phyloP scores from a whole-genome alignment of 1,140 invertebrate genomes.

The Microplitis mediator region DNA sequence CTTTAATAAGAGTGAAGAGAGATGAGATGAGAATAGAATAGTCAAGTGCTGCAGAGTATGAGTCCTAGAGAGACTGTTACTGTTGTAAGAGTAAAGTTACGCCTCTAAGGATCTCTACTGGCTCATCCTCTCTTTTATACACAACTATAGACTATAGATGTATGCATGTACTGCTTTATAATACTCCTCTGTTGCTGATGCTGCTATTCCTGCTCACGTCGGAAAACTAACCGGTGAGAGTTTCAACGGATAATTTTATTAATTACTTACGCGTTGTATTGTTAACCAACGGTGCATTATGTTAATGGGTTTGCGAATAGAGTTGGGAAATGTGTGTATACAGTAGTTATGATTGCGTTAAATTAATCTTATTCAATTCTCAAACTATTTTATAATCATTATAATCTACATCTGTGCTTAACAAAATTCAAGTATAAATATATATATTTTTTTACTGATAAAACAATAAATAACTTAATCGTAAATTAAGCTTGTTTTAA shows the following conservation, averaged over 20 bases:
- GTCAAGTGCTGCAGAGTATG: too few relatives aligned
- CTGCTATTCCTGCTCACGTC: not conserved
- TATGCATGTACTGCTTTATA: too few relatives aligned
- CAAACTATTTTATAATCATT: too few relatives aligned
- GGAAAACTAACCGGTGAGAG: slow-evolving; percentile 34
- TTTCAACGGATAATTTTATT: slow-evolving; percentile 40
- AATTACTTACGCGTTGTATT: slow-evolving; percentile 39
- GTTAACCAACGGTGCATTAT: slow-evolving; percentile 39
- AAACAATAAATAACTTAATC: too few relatives aligned
- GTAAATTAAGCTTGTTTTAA: too few relatives aligned
- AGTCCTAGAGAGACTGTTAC: too few relatives aligned
- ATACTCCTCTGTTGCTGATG: not conserved
- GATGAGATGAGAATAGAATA: too few relatives aligned
- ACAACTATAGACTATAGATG: not conserved
- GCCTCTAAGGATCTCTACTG: not conserved
- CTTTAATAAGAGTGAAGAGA: too few relatives aligned
- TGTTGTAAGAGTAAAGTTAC: not conserved
- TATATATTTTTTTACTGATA: too few relatives aligned
- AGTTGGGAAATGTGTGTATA: slow-evolving; percentile 2
- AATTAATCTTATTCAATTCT: not conserved
- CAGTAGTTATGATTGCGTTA: slow-evolving; percentile 8
- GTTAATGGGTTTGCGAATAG: slow-evolving; percentile 27
- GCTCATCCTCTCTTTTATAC: not conserved
- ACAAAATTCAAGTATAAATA: too few relatives aligned
- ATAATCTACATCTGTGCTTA: too few relatives aligned